phyloP scores from a whole-genome alignment of 2,888 invertebrate species.

The Crepidodera aurea region DNA sequence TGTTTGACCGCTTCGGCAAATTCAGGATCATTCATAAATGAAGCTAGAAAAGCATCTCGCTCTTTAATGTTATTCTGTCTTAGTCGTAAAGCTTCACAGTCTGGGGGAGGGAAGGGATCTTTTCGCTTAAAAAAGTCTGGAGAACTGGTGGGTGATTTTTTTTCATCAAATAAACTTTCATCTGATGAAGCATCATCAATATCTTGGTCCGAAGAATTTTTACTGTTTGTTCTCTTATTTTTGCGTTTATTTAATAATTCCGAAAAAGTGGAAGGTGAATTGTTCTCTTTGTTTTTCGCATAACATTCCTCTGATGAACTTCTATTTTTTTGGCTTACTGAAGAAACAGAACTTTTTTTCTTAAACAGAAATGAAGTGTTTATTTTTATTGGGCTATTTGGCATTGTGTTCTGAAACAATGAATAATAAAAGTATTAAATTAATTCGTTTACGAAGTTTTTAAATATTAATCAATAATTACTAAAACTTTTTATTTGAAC shows the following conservation, averaged over 20 bases:
- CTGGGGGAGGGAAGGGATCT: neutral
- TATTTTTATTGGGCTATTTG: conserved; percentile 6
- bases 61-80: conserved; percentile 55
- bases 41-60: conserved; percentile 51
- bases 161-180: neutral
- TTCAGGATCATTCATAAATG: conserved; percentile 50
- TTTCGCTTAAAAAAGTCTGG: neutral
- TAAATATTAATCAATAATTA: too few species aligned
- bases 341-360: neutral
- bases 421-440: too few species aligned
- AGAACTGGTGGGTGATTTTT: neutral
- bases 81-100: conserved; percentile 49
- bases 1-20: conserved; percentile 26
- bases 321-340: neutral
- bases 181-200: neutral
- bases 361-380: neutral
- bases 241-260: neutral
- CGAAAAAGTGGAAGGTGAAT: neutral
- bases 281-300: too few species aligned
- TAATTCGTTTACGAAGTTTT: too few species aligned
- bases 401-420: neutral
- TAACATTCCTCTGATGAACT: neutral
- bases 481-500: too few species aligned
- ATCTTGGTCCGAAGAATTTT: neutral
- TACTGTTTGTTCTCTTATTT: neutral